phyloP scores from a whole-genome alignment of 2,888 invertebrate species.

The Macrosoma leucophasiata region DNA sequence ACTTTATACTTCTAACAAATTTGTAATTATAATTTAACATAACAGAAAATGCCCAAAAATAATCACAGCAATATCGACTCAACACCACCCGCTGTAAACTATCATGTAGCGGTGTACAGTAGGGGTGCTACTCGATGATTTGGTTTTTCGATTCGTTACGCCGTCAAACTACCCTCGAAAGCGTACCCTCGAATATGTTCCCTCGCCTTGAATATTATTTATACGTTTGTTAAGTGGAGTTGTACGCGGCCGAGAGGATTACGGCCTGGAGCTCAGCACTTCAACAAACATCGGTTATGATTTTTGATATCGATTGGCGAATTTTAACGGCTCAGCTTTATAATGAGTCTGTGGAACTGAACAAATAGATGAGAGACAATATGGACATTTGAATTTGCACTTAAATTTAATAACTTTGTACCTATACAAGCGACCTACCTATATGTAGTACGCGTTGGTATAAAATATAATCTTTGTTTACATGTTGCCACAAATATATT shows the following conservation, averaged over 20 bases:
- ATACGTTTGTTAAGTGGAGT: slow-evolving; percentile 76
- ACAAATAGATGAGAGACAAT: neutral
- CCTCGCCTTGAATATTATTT: slow-evolving; percentile 75
- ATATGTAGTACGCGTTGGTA: too few species aligned
- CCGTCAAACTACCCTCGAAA: slow-evolving; percentile 73
- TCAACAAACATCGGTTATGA: slow-evolving; percentile 70
- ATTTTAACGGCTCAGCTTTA: slow-evolving; percentile 33
- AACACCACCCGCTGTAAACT: slow-evolving; percentile 48
- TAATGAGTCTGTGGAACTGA: neutral
- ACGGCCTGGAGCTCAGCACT: slow-evolving; percentile 68
- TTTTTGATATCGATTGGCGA: slow-evolving; percentile 55
- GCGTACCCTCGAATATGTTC: slow-evolving; percentile 71
- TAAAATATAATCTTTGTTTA: too few species aligned
- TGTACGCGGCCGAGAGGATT: slow-evolving; percentile 61
- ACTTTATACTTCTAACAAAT: too few species aligned
- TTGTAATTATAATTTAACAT: too few species aligned
- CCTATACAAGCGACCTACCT: too few species aligned
- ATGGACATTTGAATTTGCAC: neutral
- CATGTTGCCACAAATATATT: too few species aligned
- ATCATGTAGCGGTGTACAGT: slow-evolving; percentile 69
- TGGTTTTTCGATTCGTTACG: slow-evolving; percentile 77
- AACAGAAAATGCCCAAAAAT: too few species aligned
- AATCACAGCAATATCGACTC: slow-evolving; percentile 35
- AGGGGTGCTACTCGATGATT: slow-evolving; percentile 76
- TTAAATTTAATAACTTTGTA: too few species aligned